Evolutionary conservation across 53 echinoderm and acorn worm genomes (phyloP), one percentile per base, ranked within the genome.

Genomic region (Antedon mediterranea): DNA sequence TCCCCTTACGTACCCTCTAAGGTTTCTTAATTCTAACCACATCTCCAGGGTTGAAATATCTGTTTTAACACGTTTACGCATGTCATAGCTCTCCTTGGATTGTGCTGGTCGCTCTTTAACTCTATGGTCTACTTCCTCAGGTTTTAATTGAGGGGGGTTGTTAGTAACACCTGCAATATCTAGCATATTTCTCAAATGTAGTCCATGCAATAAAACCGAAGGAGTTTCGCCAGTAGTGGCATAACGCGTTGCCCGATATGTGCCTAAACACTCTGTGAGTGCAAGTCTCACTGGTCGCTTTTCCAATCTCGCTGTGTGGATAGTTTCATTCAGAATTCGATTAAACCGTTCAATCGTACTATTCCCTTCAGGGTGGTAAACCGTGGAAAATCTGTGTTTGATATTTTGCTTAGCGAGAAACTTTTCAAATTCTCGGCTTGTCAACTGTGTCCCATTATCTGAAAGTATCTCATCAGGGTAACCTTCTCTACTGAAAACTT

Each of bases 361-460:
- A 34, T 84, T 84, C 32, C 79, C 84, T 43, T 84, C 79, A 0
- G 85, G 80, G 33, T 84, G 80, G 37, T 57, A 84, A 0, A 84
- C 32, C 3, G 75, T 41, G 44, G 85, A 79, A 33, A 30, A 73
- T 31, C 73, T 57, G 72, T 84, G 85, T 71, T 33, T 75, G 23
- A 84, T 84, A 28, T 73, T 73, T 70, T 84, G 32, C n/a, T 43
- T n/a, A 18, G 28, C 31, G 34, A 84, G 29, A 29, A 78, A 80
- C 28, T 34, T 57, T 70, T 74, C 32, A 80, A 79, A 79, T 30
- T 84, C 80, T 20, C 30, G 15, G 29, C 43, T 33, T 28, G 43
- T 31, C 3, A 75, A 84, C 75, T 84, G 79, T 30, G 20, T 18
- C 4, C 85, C 80, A 71, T 84, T 79, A 71, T 84, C 85, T 0